Evolutionary conservation across 2,888 invertebrate genomes (phyloP), one percentile per base, ranked within the genome.

Genomic region (Nomada ruficornis): DNA sequence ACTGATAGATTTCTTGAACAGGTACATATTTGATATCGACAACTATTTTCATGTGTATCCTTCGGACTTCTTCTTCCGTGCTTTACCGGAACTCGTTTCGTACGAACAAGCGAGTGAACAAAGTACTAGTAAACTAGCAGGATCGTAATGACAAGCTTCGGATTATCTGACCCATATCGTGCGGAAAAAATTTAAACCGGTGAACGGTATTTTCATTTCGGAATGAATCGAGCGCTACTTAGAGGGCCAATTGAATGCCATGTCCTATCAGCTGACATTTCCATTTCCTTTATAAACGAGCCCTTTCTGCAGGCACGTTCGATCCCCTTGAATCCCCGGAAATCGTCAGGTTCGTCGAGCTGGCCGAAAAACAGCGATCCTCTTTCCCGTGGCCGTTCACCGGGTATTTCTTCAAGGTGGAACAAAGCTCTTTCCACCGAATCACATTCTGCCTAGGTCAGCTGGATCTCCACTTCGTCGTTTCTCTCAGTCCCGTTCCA

Each of bases 381-480:
- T 60, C 76, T 44, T 36, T 72, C 36, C 15, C 54, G 36, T 15
- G 71, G 18, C 54, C 62, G 64, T 79, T 70, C 59, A 44, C 7
- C 52, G 77, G 15, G 42, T 64, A 47, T 77, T 77, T 77, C 80
- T 79, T 86, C 26, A 23, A 77, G 60, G 52, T 59, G 72, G 77
- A 78, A 73, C 62, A 80, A 63, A 80, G 52, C 76, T 67, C 62
- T 69, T 36, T 18, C 23, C 20, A n/a, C 57, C 18, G 74, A 84
- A 83, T 81, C 83, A 76, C 85, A 80, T 88, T 88, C 78, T 84
- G 88, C 87, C 85, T 84, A 86, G 86, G 86, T 88, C 88, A 88
- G 88, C 88, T 75, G 76, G 65, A 79, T 86, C 70, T 57, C 47
- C 70, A 65, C 62, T n/a, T 50, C 47, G 64, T 73, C 59, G 23